Evolutionary conservation across 1,140 invertebrate species (phyloP).

Genomic region (Cherax quadricarinatus): DNA sequence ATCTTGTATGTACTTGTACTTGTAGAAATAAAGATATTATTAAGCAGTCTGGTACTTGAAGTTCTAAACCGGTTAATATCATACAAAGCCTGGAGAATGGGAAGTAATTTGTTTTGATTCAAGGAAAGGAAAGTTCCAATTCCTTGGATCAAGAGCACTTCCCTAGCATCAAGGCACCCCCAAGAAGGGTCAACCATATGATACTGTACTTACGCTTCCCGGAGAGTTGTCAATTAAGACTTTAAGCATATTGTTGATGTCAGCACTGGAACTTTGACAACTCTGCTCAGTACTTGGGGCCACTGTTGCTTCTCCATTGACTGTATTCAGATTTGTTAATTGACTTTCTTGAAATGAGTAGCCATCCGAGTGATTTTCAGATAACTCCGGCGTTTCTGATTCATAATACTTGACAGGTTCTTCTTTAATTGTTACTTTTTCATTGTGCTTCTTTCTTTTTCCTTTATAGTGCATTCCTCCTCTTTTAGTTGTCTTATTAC

Average conservation of each 20-base stretch:
- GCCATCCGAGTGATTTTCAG: neutral
- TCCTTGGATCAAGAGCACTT: no score
- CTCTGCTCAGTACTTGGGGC: neutral
- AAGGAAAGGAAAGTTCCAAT: no score
- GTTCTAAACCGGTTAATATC: no score
- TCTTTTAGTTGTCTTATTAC: constrained; percentile 4
- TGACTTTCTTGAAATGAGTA: neutral
- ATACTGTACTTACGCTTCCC: constrained; percentile 29
- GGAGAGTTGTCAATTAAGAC: constrained; percentile 54
- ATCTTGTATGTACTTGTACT: no score
- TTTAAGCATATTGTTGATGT: constrained; percentile 53
- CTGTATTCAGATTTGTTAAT: neutral
- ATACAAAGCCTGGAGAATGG: no score
- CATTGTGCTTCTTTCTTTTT: neutral
- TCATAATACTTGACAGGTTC: constrained; percentile 23
- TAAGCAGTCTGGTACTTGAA: no score
- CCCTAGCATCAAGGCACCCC: no score
- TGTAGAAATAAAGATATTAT: no score
- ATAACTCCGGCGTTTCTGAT: neutral
- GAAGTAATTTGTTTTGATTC: no score
- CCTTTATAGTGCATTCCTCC: neutral
- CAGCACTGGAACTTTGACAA: constrained; percentile 40
- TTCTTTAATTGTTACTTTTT: constrained; percentile 14
- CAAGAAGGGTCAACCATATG: no score
- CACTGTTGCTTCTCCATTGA: neutral